Base-by-base conservation (phyloP, 2,113 vertebrate genomes). In the Castor canadensis region DNA sequence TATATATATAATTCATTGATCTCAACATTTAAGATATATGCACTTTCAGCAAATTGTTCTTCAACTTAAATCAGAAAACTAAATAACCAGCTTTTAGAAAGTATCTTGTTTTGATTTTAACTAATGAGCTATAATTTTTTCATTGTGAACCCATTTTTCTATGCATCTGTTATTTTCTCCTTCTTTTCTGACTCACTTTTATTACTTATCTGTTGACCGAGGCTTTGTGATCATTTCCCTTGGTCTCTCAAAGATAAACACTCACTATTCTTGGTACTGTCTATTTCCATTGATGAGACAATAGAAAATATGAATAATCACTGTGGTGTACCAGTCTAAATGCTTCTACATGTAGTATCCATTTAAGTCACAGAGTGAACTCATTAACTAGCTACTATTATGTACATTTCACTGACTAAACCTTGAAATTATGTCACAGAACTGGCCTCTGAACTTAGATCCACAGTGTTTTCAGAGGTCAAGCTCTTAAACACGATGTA, bases 61-160 rank as follows among this genome's bases (percentile, higher is more conserved):
- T 79, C 77, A 52, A 24, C 43, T 86, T 82, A 40, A 93, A 38
- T 80, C 20, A 81, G 38, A 85, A 75, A 67, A 62, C 38, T 67
- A 83, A 76, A 17, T 16, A 91, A 62, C 30, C 13, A 86, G 54
- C 87, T 83, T 72, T 94, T 92, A 94, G 73, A 52, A 75, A 52
- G 6, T 81, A n/a, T 89, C 11, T 69, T 64, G 12, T 10, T 64
- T 80, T 87, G 54, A 85, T n/a, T 54, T 54, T 56, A 16, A 6
- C 35, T 1, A 26, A 43, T n/a, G n/a, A n/a, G n/a, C n/a, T n/a
- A n/a, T n/a, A n/a, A 82, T 8, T 26, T 43, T 66, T 38, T 84
- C 24, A 24, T 28, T 30, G 38, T 22, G 3, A 56, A 43, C 81
- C 16, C 9, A 47, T 15, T 71, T 73, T 62, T 87, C 5, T 62